Percentiles rank a stretch among this genome's conserved stretches.
phyloP scores from a whole-genome alignment of 2,113 vertebrate genomes.

The Eulemur macaco region DNA sequence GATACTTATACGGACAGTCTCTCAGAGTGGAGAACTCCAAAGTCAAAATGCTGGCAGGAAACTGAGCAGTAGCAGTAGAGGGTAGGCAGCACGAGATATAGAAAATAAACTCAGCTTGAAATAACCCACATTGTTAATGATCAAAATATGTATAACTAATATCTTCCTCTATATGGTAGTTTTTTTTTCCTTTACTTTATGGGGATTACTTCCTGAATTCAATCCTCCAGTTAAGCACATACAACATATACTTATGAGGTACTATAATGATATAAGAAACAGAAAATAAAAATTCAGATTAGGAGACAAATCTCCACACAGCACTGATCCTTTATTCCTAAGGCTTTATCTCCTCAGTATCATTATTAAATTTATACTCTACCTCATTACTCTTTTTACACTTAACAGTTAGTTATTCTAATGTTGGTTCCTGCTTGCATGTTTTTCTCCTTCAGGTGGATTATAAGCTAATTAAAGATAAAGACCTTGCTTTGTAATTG shows the following conservation, averaged over 20 bases:
- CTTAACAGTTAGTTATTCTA: constrained; percentile 2
- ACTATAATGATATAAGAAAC: not conserved
- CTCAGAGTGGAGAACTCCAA: not conserved
- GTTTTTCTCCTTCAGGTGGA: constrained; percentile 7
- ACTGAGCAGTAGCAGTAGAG: not conserved
- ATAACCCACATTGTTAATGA: not conserved
- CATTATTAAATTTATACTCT: not conserved
- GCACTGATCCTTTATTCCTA: not conserved
- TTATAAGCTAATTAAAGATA: constrained; percentile 3
- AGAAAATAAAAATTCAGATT: not conserved
- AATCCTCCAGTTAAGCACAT: not conserved
- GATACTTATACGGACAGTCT: not conserved
- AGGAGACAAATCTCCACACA: not conserved
- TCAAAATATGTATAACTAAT: not conserved
- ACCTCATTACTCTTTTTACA: not conserved
- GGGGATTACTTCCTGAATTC: not conserved
- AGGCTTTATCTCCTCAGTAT: constrained; percentile 3
- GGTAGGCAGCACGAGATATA: not conserved
- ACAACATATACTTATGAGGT: not conserved
- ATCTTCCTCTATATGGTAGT: not conserved
- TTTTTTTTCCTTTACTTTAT: not conserved
- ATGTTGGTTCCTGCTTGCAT: not conserved
- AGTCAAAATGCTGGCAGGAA: not conserved
- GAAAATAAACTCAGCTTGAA: not conserved
- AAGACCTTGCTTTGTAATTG: not conserved